A percentile compares a stretch with the other conserved stretches of the same genome.
phyloP scores from a whole-genome alignment of 2,888 invertebrate species.

The Cryptophagus acutangulus region DNA sequence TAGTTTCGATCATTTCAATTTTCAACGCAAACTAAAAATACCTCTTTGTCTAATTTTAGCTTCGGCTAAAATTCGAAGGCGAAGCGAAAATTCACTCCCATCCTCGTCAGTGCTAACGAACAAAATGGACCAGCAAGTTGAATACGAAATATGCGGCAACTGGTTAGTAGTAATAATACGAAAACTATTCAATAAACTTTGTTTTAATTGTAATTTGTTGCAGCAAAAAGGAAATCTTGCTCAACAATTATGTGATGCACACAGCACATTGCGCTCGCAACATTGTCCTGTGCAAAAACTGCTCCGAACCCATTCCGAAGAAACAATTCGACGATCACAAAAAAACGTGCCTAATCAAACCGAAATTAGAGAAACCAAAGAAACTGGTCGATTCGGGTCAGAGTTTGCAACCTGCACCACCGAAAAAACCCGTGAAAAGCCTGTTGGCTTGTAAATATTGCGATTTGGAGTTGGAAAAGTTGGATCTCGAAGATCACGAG shows the following conservation, averaged over 20 bases:
- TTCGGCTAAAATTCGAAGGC: too few relatives aligned
- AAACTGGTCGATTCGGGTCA: too few relatives aligned
- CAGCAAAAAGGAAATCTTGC: conserved; percentile 66
- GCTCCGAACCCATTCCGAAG: conserved; percentile 62
- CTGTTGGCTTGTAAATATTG: conserved; percentile 61
- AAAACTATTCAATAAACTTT: conserved; percentile 12
- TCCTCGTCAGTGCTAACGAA: not conserved
- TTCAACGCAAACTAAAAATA: too few relatives aligned
- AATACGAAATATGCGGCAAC: conserved; percentile 39
- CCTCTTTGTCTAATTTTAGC: too few relatives aligned
- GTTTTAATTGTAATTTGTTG: conserved; percentile 24
- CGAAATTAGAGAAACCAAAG: conserved; percentile 39
- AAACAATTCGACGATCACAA: conserved; percentile 56
- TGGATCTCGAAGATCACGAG: conserved; percentile 59
- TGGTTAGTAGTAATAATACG: conserved; percentile 32
- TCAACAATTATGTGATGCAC: conserved; percentile 65
- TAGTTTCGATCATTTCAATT: too few relatives aligned
- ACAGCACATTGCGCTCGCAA: conserved; percentile 65
- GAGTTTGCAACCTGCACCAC: conserved; percentile 26
- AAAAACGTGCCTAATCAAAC: conserved; percentile 47
- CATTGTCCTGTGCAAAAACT: conserved; percentile 60
- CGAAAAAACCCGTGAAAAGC: conserved; percentile 34
- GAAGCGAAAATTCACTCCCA: too few relatives aligned
- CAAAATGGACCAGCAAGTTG: conserved; percentile 30
- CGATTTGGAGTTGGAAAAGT: conserved; percentile 59